Evolutionary conservation across 2,113 vertebrate genomes (phyloP), one percentile per base, ranked within the genome.

Genomic region (Eulacestoma nigropectus): DNA sequence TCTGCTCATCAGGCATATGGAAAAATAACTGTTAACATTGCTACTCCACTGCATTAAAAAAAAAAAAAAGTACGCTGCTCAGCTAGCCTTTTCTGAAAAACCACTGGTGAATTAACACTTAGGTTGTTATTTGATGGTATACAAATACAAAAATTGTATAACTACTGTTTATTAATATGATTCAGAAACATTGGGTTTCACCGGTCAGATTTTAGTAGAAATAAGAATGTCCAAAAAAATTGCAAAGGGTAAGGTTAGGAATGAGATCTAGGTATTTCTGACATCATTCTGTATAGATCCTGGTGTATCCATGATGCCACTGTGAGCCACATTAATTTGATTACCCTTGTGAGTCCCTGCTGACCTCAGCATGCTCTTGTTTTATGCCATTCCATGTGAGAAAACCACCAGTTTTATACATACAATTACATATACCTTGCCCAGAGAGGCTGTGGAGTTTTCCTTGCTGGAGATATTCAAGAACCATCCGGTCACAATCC

Each of bases 241-340:
- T 32, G 20, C 4, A 20, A 69, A 57, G 20, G 49, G 6, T 27
- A 60, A 56, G 37, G 19, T 74, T 55, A 53, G 17, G 47, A 67
- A 57, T 22, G 42, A 35, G 22, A 33, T 47, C n/a, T 59, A 42
- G 33, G 13, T 70, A 30, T 72, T 88, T n/a, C 14, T 76, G 18
- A 37, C 9, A 13, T 63, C 3, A 5, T 57, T 57, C 44, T 49
- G 1, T 30, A 1, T 27, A 1, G 1, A 30, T 64, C 26, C 26
- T 37, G 8, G 13, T 55, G 42, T 16, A 56, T 42, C 19, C 27
- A 3, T 53, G n/a, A 18, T 13, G 22, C 7, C 21, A 6, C 19
- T 14, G 21, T 42, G 41, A 64, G 30, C 15, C 21, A 11, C 23
- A 13, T 49, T 74, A 17, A 29, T 82, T 68, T 9, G 4, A 1